Percentiles rank a stretch among this genome's conserved stretches.
Conservation (phyloP, 2,113 vertebrate species). For the Mionectes macconnelli region DNA sequence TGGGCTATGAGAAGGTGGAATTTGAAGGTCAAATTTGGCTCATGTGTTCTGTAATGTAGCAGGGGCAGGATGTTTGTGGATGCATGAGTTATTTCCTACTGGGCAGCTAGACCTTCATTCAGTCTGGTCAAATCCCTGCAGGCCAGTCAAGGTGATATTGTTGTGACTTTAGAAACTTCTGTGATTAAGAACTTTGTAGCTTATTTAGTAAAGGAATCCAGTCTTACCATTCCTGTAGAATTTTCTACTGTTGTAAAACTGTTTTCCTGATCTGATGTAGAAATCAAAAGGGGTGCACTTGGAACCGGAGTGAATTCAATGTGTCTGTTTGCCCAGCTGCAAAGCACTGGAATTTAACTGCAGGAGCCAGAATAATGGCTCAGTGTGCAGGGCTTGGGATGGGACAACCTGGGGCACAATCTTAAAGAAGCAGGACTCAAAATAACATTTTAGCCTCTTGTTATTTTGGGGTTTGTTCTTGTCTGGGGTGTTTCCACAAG, state of each 20-base stretch:
- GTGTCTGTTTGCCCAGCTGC: constrained; percentile 12
- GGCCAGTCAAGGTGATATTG: background rate
- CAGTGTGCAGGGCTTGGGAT: constrained; percentile 30
- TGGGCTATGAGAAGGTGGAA: background rate
- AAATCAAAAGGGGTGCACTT: background rate
- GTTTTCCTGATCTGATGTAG: background rate
- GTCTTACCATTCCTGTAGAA: background rate
- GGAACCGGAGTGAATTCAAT: background rate
- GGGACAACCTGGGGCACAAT: background rate
- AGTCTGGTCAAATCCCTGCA: background rate
- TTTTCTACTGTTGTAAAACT: constrained; percentile 1
- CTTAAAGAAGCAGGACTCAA: background rate
- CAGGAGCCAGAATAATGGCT: background rate
- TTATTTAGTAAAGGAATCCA: background rate
- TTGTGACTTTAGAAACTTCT: background rate
- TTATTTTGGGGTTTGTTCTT: background rate
- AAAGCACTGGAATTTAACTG: constrained; percentile 21
- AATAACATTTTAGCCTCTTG: background rate
- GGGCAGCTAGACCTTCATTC: background rate
- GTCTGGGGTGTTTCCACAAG: background rate
- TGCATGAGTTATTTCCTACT: background rate
- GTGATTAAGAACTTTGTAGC: background rate
- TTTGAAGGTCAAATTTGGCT: background rate
- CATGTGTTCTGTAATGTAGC: background rate
- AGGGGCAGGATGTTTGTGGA: background rate